phyloP scores from a whole-genome alignment of 2,113 vertebrate species.

The Pteruthius melanotis region DNA sequence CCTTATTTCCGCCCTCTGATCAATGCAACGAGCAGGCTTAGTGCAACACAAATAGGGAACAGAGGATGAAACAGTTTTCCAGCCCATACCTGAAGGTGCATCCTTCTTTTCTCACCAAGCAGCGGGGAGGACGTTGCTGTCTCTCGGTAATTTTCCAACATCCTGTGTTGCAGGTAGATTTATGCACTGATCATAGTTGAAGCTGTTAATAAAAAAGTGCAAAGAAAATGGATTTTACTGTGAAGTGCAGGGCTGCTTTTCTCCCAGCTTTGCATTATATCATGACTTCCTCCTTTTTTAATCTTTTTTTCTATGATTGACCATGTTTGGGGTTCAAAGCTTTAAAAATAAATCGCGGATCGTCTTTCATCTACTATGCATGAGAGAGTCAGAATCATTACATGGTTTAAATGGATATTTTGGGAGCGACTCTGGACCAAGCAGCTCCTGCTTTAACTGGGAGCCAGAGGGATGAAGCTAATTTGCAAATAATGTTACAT shows the following conservation, averaged over 20 bases:
- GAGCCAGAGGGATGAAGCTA: constrained; percentile 12
- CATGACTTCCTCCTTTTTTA: background rate
- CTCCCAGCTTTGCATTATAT: constrained; percentile 13
- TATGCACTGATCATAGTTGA: constrained; percentile 24
- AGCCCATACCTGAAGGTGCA: constrained; percentile 43
- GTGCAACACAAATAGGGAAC: background rate
- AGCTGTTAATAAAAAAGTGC: constrained; percentile 40
- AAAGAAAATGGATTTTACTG: constrained; percentile 14
- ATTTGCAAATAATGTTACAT: constrained; percentile 37
- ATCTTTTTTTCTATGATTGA: background rate
- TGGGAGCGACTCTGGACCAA: background rate
- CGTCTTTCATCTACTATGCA: constrained; percentile 20
- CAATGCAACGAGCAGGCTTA: background rate
- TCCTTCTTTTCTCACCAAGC: constrained; percentile 6
- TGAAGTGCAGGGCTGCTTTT: background rate
- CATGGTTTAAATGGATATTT: constrained; percentile 21
- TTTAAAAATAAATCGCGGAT: background rate
- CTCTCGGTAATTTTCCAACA: constrained; percentile 41
- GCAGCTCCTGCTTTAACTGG: background rate
- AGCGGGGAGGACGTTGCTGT: background rate
- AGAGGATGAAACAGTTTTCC: background rate
- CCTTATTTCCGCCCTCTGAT: background rate
- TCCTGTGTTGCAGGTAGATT: constrained; percentile 33
- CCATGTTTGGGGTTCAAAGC: constrained; percentile 42
- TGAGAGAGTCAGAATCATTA: constrained; percentile 5